Conservation (phyloP, 2,113 vertebrate species). For the Gnathonemus echidnorhynchus region DNA sequence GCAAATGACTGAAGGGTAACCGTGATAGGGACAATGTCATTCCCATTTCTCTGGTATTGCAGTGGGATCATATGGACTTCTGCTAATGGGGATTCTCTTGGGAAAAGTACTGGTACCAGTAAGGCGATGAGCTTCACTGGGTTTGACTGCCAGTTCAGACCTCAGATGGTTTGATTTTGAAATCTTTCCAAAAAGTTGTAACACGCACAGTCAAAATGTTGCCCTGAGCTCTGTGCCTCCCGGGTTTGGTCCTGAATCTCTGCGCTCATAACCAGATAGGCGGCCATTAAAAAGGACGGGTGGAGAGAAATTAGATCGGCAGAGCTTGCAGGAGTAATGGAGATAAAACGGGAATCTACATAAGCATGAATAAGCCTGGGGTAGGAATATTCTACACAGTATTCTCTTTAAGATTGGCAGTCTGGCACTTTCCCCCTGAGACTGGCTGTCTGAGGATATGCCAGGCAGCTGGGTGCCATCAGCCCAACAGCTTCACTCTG, state of each 20-base stretch:
- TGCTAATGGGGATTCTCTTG: neutral
- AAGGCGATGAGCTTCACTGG: neutral
- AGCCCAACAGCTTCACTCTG: constrained; percentile 37
- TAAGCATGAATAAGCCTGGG: neutral
- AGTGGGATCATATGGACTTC: neutral
- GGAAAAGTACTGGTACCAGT: neutral
- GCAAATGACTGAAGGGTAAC: constrained; percentile 42
- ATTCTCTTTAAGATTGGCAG: neutral
- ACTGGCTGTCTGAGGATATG: neutral
- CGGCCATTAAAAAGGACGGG: neutral
- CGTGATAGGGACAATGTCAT: constrained; percentile 35
- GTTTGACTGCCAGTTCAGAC: neutral
- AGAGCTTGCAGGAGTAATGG: neutral
- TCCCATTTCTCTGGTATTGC: constrained; percentile 26
- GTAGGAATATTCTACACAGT: neutral
- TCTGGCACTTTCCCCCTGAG: neutral
- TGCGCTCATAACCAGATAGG: neutral
- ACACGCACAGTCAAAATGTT: neutral
- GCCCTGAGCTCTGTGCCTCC: neutral
- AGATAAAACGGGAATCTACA: neutral
- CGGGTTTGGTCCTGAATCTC: neutral
- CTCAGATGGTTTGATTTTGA: neutral
- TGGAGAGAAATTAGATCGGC: neutral
- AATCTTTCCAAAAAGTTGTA: neutral
- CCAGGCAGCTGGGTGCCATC: neutral